These are phyloP conservation scores for Rutilus rutilus DNA, from an alignment of 2,113 vertebrate species.

Conservation along the genomic window DNA sequence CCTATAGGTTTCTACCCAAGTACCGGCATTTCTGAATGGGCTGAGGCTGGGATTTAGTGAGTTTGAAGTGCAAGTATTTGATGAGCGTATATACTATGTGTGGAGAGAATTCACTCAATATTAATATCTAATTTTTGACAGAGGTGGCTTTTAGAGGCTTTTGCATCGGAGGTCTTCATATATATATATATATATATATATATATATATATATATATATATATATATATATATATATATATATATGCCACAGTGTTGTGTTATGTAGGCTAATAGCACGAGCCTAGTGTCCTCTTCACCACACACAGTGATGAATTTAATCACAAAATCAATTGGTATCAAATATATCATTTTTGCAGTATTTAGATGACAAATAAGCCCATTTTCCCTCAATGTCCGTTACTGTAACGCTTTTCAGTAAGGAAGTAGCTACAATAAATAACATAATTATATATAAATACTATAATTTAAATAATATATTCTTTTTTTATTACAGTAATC, in stretches of 20 bases:
- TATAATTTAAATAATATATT: not conserved
- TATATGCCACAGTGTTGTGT: not conserved
- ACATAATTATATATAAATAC: not conserved
- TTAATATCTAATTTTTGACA: no score
- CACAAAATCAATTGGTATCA: not conserved
- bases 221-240: no score
- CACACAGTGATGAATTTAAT: not conserved
- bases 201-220: no score
- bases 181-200: no score
- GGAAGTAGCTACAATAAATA: not conserved
- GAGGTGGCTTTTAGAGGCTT: no score
- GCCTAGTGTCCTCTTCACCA: not conserved
- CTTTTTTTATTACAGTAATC: not conserved
- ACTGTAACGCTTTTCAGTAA: not conserved
- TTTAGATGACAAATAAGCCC: not conserved
- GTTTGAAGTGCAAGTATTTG: no score
- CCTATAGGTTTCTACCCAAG: no score
- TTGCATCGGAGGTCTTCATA: no score
- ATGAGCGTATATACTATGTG: no score
- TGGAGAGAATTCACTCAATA: no score
- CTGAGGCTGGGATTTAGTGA: no score
- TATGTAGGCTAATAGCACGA: constrained; percentile 3
- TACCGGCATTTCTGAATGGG: no score
- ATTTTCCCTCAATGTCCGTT: not conserved
- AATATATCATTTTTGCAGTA: not conserved